phyloP scores from a whole-genome alignment of 2,797 vertebrate genomes.

The Gallinago stenura region DNA sequence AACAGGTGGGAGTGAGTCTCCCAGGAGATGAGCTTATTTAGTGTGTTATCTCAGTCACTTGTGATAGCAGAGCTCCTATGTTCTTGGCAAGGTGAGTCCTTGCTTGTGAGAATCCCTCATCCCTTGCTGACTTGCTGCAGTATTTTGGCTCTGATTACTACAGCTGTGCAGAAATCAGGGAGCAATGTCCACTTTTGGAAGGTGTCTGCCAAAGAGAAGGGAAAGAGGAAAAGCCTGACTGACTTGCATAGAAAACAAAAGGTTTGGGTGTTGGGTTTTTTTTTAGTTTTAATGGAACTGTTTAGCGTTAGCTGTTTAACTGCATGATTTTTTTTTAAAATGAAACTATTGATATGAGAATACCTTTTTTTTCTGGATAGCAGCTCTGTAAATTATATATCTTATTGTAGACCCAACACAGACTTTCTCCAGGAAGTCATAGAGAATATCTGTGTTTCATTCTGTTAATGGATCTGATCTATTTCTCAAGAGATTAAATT shows the following conservation, averaged over 20 bases:
- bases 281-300: background rate
- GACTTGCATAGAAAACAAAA: background rate
- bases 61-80: background rate
- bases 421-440: background rate
- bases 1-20: conserved; percentile 40
- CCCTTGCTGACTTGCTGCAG: background rate
- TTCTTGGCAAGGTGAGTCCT: conserved; percentile 31
- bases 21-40: conserved; percentile 41
- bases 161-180: background rate
- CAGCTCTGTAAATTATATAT: background rate
- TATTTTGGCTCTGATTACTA: background rate
- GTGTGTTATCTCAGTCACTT: background rate
- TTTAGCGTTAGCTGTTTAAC: background rate
- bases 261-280: accelerated
- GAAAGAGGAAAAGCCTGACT: background rate
- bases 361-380: background rate
- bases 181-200: background rate
- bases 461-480: conserved; percentile 24
- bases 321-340: background rate
- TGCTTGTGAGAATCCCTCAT: background rate
- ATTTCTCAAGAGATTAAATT: conserved; percentile 51
- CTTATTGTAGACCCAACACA: background rate
- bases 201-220: background rate
- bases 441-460: background rate
- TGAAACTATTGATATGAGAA: background rate